Evolutionary conservation across 2,797 vertebrate genomes (phyloP), one percentile per base, ranked within the genome.

Genomic region (Alcedo quadribrachys): DNA sequence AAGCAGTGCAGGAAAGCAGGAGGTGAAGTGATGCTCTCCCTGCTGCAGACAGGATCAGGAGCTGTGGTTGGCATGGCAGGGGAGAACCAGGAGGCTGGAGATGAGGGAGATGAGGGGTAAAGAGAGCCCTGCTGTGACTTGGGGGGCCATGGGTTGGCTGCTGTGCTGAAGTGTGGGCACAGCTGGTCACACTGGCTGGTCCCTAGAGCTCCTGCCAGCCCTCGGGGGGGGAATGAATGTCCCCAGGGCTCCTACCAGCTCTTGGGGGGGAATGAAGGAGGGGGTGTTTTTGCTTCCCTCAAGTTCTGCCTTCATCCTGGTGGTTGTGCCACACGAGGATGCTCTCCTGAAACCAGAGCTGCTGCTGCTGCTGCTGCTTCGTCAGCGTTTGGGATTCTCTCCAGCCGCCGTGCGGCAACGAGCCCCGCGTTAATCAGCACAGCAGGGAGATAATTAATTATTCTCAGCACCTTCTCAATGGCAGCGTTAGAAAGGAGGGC

Each of bases 381-480:
- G 62, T 82, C 90, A 85, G 82, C 62, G 5, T 74, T 94, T 5
- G 55, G 90, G 83, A 78, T 90, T 53, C 77, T 89, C 68, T 80
- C 87, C 91, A 73, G 81, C 63, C 11, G 9, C 48, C 12, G 5
- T 11, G 8, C 79, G 2, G 12, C 73, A 95, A 79, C 11, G 35
- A 95, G 87, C 90, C 90, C 87, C 46, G 76, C 1, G 11, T 88
- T 92, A 86, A 94, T 95, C 80, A 86, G 91, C 92, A 85, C 71
- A 63, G 82, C 16, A 0, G 76, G 87, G 90, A 93, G 85, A 13
- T 81, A 92, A 96, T 95, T 96, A 95, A 97, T 96, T 95, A 96
- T 89, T 88, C 87, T 90, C 79, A 62, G 81, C 68, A 79, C 84
- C 81, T 96, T 94, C 93, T 94, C 74, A 92, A 70, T 93, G 62